Percentiles rank a stretch among this genome's conserved stretches.
Evolutionary conservation across 2,797 vertebrate species (phyloP).

Genomic region (Pampus argenteus): DNA sequence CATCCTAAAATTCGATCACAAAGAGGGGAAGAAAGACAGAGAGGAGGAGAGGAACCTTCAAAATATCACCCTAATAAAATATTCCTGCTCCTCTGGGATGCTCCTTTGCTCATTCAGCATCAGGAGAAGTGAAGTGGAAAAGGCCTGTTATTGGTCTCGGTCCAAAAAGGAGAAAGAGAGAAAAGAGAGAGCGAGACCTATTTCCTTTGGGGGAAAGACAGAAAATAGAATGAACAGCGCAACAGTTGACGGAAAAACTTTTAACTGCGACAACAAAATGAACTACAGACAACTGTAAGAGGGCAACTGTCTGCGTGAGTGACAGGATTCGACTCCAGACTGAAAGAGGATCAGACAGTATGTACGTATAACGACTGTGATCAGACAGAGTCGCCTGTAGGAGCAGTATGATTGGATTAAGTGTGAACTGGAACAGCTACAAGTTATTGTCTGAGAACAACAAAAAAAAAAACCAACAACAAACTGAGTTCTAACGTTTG

Average conservation of each 20-base stretch:
- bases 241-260: conserved; percentile 78
- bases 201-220: conserved; percentile 75
- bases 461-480: too few relatives aligned
- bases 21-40: conserved; percentile 71
- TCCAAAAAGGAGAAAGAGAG: conserved; percentile 58
- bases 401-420: conserved; percentile 36
- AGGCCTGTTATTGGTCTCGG: conserved; percentile 72
- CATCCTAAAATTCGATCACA: conserved; percentile 73
- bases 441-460: too few relatives aligned
- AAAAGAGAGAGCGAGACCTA: conserved; percentile 68
- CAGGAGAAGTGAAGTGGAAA: conserved; percentile 72
- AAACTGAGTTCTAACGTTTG: conserved; percentile 60
- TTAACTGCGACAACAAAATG: conserved; percentile 71
- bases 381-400: conserved; percentile 53
- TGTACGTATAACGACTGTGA: conserved; percentile 58
- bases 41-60: conserved; percentile 68
- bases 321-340: conserved; percentile 65
- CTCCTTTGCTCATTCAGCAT: conserved; percentile 80
- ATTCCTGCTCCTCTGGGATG: conserved; percentile 80
- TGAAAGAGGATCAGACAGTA: conserved; percentile 59
- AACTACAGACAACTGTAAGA: conserved; percentile 74
- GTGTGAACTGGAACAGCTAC: conserved; percentile 72
- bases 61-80: conserved; percentile 83
- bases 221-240: conserved; percentile 69
- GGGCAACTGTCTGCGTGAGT: conserved; percentile 74